Conservation (phyloP, 2,888 invertebrate genomes). For the Neoaliturus tenellus region DNA sequence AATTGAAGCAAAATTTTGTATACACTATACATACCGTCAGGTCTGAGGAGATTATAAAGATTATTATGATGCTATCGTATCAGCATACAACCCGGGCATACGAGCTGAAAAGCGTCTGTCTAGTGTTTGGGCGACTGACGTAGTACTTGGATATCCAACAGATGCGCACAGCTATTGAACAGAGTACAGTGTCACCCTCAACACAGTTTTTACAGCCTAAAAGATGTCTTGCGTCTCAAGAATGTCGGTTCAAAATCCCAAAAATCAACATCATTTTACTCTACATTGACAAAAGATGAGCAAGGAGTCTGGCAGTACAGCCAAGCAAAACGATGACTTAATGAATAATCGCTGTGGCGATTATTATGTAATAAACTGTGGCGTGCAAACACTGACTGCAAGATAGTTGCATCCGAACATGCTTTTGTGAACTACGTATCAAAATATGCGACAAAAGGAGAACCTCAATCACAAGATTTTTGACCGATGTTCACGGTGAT, state of each 20-base stretch:
- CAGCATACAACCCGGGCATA: no score
- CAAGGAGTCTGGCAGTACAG: background rate
- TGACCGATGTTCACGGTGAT: background rate
- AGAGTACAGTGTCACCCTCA: background rate
- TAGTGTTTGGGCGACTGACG: constrained; percentile 28
- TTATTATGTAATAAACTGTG: no score
- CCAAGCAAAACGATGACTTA: background rate
- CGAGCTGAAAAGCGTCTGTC: constrained; percentile 14
- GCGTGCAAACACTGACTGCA: background rate
- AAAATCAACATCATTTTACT: background rate
- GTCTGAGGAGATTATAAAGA: background rate
- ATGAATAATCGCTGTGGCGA: background rate
- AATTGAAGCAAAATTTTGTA: no score
- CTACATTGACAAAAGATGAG: background rate
- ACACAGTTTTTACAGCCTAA: background rate
- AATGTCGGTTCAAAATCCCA: background rate
- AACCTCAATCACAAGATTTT: background rate
- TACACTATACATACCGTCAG: no score
- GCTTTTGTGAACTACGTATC: background rate
- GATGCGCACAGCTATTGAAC: constrained; percentile 33
- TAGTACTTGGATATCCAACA: constrained; percentile 14
- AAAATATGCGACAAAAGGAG: background rate
- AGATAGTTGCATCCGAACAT: background rate
- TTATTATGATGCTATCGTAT: constrained; percentile 22
- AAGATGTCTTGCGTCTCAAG: background rate